phyloP scores from a whole-genome alignment of 2,888 invertebrate genomes.

The Mactromeris polynyma region DNA sequence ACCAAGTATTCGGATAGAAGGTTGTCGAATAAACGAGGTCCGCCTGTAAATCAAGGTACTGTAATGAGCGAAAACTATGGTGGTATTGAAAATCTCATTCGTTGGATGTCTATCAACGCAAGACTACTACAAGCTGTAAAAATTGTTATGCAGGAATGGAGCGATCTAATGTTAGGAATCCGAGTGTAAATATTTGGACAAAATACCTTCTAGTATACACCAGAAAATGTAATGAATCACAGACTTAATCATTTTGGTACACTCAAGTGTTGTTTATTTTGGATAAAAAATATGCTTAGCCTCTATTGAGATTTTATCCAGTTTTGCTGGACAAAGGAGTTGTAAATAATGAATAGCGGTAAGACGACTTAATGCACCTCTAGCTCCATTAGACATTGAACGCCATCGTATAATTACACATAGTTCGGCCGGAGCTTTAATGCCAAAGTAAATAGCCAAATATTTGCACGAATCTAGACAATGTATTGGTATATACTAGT shows the following conservation, averaged over 20 bases:
- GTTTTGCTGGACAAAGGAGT: conserved; percentile 24
- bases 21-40: no score
- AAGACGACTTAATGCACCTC: conserved; percentile 22
- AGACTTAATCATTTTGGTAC: conserved; percentile 27
- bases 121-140: no score
- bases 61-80: no score
- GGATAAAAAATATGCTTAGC: conserved; percentile 28
- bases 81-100: no score
- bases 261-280: conserved; percentile 38
- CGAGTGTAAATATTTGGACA: background rate
- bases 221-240: conserved; percentile 17
- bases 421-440: conserved; percentile 40
- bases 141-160: no score
- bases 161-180: background rate
- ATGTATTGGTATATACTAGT: conserved; percentile 1
- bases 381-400: conserved; percentile 45
- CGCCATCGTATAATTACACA: conserved; percentile 42
- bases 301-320: conserved; percentile 29
- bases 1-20: no score
- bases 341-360: conserved; percentile 21
- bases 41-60: no score
- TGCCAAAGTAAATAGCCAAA: conserved; percentile 52
- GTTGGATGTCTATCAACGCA: no score
- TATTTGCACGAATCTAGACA: conserved; percentile 37
- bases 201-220: background rate